Evolutionary conservation across 2,888 invertebrate genomes (phyloP), one percentile per base, ranked within the genome.

Genomic region (Synanthedon myopaeformis): DNA sequence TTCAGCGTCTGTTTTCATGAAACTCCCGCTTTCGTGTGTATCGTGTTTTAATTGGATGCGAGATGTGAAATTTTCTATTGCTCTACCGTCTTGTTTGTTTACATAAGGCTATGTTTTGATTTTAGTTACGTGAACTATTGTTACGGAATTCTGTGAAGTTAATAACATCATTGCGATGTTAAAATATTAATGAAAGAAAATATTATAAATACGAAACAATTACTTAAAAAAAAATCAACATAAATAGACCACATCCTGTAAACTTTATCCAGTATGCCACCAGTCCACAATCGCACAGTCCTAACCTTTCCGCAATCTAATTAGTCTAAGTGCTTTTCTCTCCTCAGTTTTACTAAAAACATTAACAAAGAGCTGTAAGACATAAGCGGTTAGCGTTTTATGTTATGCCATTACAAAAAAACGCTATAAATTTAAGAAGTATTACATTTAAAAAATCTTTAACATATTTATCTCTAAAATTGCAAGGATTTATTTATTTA

Each of bases 271-370:
- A 77, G 74, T 84, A 72, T 60, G 56, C 49, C 57, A 57, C 56
- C 53, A 58, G 52, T 57, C 55, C 64, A 65, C 64, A 65, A 62
- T 70, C 65, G 70, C 69, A 72, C 69, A 69, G 70, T 70, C 69
- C 74, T 67, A 76, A 76, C 75, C 74, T 79, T 76, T 78, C 80
- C 79, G 67, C 84, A 81, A 86, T 84, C 79, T 84, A 83, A 86
- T 86, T 86, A 86, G 74, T 69, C 65, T 77, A 82, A 86, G 85
- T 85, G 86, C 79, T 79, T 79, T 79, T 73, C 78, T 80, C 79
- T 77, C 74, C 72, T 67, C 74, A 70, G 70, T 77, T 74, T 71
- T 73, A 70, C 72, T 72, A 70, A 74, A 74, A 72, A 76, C 72
- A 73, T 74, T 71, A 69, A 61, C 60, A 56, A 45, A 53, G 8